These are phyloP conservation scores for Anguilla rostrata DNA, from an alignment of 2,113 vertebrate species.

Conservation along the genomic window DNA sequence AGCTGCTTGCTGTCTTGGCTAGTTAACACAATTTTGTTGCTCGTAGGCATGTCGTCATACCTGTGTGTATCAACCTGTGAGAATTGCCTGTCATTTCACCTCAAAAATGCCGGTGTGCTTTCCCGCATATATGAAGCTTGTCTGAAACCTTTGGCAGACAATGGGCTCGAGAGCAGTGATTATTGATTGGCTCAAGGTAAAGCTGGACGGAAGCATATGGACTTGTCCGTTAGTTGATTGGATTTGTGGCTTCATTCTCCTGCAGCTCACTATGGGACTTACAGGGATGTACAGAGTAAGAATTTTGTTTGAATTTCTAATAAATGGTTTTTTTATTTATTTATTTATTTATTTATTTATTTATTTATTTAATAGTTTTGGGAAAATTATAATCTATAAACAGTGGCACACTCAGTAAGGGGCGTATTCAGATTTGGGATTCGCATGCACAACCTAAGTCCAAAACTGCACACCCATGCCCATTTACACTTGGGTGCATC, in stretches of 20 bases:
- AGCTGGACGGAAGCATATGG: slow-evolving; percentile 59
- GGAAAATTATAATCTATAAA: no score
- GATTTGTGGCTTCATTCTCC: slow-evolving; percentile 59
- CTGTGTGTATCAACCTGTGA: not conserved
- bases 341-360: no score
- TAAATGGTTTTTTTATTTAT: no score
- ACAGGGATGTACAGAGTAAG: slow-evolving; percentile 50
- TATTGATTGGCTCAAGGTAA: slow-evolving; percentile 72
- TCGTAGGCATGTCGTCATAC: not conserved
- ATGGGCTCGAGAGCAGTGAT: slow-evolving; percentile 49
- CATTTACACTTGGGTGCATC: no score
- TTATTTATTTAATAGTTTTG: no score
- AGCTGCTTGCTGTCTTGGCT: not conserved
- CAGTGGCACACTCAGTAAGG: no score
- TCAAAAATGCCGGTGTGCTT: not conserved
- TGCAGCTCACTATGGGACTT: slow-evolving; percentile 49
- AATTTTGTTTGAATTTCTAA: no score
- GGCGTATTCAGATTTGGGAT: no score
- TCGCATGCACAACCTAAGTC: no score
- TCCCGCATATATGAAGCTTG: not conserved
- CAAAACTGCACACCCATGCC: no score
- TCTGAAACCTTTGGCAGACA: not conserved
- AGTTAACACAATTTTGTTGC: not conserved
- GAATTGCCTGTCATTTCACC: not conserved
- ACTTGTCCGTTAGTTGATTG: slow-evolving; percentile 64